Conservation (phyloP, 2,113 vertebrate species). For the Daubentonia madagascariensis region DNA sequence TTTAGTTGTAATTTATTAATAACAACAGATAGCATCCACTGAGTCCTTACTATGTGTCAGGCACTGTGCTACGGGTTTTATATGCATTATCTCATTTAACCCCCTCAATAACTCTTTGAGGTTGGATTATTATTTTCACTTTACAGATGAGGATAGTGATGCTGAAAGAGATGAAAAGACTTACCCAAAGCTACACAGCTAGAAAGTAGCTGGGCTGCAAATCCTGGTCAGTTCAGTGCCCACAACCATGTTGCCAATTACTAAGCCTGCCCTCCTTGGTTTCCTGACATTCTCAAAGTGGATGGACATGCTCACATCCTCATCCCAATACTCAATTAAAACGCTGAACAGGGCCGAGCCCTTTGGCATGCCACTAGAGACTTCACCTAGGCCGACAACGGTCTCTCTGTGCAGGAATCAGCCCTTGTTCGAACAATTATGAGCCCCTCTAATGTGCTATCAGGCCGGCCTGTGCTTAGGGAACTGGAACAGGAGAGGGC, state of each 20-base stretch:
- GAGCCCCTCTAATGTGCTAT: background rate
- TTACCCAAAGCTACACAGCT: background rate
- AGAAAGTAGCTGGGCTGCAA: background rate
- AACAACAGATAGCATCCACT: background rate
- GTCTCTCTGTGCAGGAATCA: background rate
- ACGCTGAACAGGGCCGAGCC: background rate
- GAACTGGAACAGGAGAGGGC: background rate
- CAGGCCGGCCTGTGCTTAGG: background rate
- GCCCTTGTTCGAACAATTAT: background rate
- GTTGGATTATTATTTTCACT: background rate
- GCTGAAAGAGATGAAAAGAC: background rate
- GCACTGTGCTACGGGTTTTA: background rate
- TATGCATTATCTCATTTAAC: background rate
- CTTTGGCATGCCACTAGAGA: background rate
- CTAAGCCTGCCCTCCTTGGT: background rate
- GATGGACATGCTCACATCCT: background rate
- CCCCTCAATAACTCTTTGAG: background rate
- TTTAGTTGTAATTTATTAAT: background rate
- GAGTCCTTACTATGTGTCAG: background rate
- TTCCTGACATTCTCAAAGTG: background rate
- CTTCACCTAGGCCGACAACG: background rate
- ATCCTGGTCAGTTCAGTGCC: background rate
- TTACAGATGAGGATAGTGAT: background rate
- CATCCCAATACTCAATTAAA: background rate
- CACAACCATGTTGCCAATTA: background rate